A percentile compares a stretch with the other conserved stretches of the same genome.
These are phyloP conservation scores for Rhabdophis nuchalis DNA, from an alignment of 2,797 vertebrate species.

Conservation along the genomic window DNA sequence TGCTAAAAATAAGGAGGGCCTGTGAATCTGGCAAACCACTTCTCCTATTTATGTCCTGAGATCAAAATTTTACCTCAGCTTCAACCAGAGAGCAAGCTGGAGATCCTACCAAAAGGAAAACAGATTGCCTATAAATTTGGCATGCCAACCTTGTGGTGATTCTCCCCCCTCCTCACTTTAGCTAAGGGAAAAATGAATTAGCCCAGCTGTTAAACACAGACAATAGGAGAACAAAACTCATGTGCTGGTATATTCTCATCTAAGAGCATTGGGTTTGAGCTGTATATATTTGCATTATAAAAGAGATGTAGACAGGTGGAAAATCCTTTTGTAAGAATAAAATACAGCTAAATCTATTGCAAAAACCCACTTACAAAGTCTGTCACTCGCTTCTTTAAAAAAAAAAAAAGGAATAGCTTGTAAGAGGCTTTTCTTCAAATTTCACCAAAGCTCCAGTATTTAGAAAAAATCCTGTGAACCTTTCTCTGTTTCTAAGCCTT, in stretches of 20 bases:
- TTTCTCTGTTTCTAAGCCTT: neutral
- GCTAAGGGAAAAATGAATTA: neutral
- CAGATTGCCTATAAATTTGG: neutral
- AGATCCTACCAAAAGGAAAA: neutral
- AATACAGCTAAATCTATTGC: neutral
- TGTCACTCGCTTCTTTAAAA: neutral
- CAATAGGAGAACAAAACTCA: neutral
- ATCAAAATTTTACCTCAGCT: neutral
- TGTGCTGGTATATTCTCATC: neutral
- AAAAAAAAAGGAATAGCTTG: neutral
- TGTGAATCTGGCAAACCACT: neutral
- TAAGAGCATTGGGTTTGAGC: neutral
- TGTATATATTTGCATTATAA: neutral
- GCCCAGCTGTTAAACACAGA: neutral
- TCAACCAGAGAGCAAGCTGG: neutral
- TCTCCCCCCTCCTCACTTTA: neutral
- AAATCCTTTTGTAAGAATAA: neutral
- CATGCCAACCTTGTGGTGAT: neutral
- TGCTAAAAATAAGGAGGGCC: neutral
- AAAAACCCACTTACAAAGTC: neutral
- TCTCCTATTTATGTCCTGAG: neutral
- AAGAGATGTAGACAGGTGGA: neutral
- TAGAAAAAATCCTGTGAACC: neutral
- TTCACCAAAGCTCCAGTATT: neutral
- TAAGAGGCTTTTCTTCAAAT: neutral